phyloP scores from a whole-genome alignment of 2,888 invertebrate genomes.

The Cerceris rybyensis region DNA sequence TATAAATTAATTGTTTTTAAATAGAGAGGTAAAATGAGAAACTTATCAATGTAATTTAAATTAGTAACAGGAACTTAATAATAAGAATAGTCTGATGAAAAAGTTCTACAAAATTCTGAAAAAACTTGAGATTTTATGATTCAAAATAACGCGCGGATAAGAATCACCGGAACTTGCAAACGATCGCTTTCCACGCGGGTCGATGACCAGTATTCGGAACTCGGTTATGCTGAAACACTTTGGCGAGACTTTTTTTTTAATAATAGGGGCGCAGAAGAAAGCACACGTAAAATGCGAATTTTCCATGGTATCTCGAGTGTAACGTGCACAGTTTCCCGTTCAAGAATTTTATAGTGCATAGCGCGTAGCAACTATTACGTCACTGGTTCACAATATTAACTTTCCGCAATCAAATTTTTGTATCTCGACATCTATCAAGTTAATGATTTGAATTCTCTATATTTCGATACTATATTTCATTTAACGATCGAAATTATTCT shows the following conservation, averaged over 20 bases:
- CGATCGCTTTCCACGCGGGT: slow-evolving; percentile 50
- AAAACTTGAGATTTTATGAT: not conserved
- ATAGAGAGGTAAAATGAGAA: too few relatives aligned
- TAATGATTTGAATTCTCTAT: too few relatives aligned
- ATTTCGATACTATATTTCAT: too few relatives aligned
- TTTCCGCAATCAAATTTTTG: too few relatives aligned
- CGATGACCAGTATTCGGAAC: slow-evolving; percentile 55
- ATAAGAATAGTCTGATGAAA: not conserved
- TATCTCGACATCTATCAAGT: too few relatives aligned
- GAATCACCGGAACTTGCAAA: not conserved
- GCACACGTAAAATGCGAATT: slow-evolving; percentile 18
- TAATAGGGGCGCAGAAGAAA: slow-evolving; percentile 41
- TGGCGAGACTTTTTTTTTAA: slow-evolving; percentile 23
- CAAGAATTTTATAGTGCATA: slow-evolving; percentile 2
- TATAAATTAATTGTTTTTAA: too few relatives aligned
- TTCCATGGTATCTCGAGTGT: not conserved
- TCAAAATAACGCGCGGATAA: not conserved
- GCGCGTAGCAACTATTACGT: not conserved
- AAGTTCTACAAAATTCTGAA: too few relatives aligned
- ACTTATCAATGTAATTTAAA: slow-evolving; percentile 14
- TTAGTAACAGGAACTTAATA: slow-evolving; percentile 3
- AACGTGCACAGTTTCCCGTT: slow-evolving; percentile 16
- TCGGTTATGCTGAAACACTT: slow-evolving; percentile 54
- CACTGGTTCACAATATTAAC: too few relatives aligned
- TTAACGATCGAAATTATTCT: too few relatives aligned